A percentile compares a stretch with the other conserved stretches of the same genome.
phyloP scores from a whole-genome alignment of 2,888 invertebrate species.

The Euspilapteryx auroguttella region DNA sequence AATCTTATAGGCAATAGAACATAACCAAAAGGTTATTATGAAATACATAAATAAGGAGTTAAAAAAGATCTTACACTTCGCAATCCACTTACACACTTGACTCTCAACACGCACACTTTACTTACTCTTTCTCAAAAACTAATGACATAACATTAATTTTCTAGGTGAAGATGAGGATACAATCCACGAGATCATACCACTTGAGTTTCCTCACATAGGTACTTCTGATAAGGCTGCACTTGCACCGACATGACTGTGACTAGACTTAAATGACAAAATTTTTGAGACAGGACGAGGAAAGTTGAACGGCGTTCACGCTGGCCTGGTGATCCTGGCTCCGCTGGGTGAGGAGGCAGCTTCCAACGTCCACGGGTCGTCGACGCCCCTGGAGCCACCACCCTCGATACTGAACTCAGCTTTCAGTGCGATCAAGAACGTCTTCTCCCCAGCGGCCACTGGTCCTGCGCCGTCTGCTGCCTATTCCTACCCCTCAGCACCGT shows the following conservation, averaged over 20 bases:
- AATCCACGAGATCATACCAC: slow-evolving; percentile 13
- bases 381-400: slow-evolving; percentile 35
- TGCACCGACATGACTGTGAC: slow-evolving; percentile 1
- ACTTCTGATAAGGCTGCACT: slow-evolving; percentile 6
- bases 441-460: slow-evolving; percentile 16
- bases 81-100: neutral
- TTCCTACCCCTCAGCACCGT: slow-evolving; percentile 4
- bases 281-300: slow-evolving; percentile 52
- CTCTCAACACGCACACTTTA: neutral
- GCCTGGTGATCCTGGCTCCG: slow-evolving; percentile 45
- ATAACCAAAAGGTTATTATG: no score
- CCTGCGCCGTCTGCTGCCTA: slow-evolving; percentile 9
- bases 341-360: slow-evolving; percentile 26
- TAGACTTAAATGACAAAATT: slow-evolving; percentile 12
- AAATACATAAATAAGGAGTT: no score
- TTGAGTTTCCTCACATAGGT: slow-evolving; percentile 17
- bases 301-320: slow-evolving; percentile 48
- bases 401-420: slow-evolving; percentile 39
- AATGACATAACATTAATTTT: slow-evolving; percentile 7
- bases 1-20: no score
- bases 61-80: neutral
- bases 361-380: slow-evolving; percentile 14
- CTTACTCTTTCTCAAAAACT: neutral
- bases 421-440: slow-evolving; percentile 39
- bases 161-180: slow-evolving; percentile 11